Base-by-base conservation (phyloP, 2,888 invertebrate species). In the Panopea generosa region DNA sequence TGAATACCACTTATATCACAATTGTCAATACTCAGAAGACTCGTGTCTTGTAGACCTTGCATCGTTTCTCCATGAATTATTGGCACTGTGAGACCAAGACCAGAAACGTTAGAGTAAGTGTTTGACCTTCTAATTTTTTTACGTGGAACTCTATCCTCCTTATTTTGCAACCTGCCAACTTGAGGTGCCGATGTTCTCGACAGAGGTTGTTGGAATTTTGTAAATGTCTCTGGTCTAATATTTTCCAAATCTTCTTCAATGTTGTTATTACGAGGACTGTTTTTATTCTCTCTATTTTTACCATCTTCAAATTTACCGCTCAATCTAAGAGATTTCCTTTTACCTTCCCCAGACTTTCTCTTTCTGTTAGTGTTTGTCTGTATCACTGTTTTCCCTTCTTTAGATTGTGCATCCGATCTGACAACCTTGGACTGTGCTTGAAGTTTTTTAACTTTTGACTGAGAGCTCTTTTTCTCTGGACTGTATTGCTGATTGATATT, bases 401-500 rank as follows among this genome's bases (percentile, higher is more conserved):
- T 22, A 61, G 67, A 43, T 43, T 50, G 59, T 11, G 40, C 59
- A 11, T 9, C 45, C 16, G 45, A 6, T 45, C 16, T 45, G 6
- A 6, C 45, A 45, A 20, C n/a, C 4, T 33, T 33, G 11, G 33
- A 33, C 33, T 33, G 33, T 4, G 33, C 33, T 33, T 33, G 33
- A 33, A 11, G 4, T 33, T 33, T 33, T 7, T 7, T 33, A 16
- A 4, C 45, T 16, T 45, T 45, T 9, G 45, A 45, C 45, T 45
- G 45, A 4, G 16, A 9, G 45, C 16, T 22, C 22, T 61, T 60
- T 49, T 84, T 84, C 56, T 82, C 77, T 60, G 85, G 87, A 57
- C 86, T 87, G 81, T 90, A 90, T 52, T 81, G 84, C 14, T 84
- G 79, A 29, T 82, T 83, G 59, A 90, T 88, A 61, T 79, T 86